These are phyloP conservation scores for Conger conger DNA, from an alignment of 2,113 vertebrate genomes.

Conservation along the genomic window DNA sequence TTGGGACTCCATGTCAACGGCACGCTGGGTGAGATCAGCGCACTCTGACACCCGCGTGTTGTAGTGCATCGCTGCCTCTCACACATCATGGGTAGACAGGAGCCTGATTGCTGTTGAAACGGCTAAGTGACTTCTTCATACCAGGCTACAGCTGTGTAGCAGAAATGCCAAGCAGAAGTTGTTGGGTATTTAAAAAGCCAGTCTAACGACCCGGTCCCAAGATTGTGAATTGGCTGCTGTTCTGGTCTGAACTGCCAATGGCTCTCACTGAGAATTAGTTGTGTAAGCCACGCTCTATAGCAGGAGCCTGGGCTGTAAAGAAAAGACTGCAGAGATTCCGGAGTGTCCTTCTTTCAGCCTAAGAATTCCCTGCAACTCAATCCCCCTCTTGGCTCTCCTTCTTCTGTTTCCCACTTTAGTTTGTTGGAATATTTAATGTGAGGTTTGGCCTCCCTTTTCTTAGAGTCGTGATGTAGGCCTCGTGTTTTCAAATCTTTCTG, in stretches of 20 bases:
- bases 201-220: conserved; percentile 5
- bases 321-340: conserved; percentile 40
- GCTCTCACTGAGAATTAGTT: neutral
- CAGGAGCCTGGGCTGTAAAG: neutral
- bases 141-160: neutral
- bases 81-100: neutral
- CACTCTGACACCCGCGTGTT: neutral
- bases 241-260: neutral
- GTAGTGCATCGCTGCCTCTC: neutral
- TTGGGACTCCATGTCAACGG: neutral
- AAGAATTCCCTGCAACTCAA: conserved; percentile 58
- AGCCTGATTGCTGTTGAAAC: conserved; percentile 20
- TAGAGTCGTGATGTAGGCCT: conserved; percentile 44
- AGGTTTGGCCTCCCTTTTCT: conserved; percentile 63
- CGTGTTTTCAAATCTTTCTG: conserved; percentile 63
- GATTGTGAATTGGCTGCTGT: conserved; percentile 17
- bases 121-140: neutral
- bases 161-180: neutral
- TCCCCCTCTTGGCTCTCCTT: conserved; percentile 39
- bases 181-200: conserved; percentile 27
- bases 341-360: conserved; percentile 46
- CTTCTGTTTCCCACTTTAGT: conserved; percentile 52
- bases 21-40: neutral
- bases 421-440: conserved; percentile 58
- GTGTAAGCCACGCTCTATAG: neutral